A percentile compares a stretch with the other conserved stretches of the same genome.
phyloP scores from a whole-genome alignment of 2,888 invertebrate genomes.

The Anticlea derivata region DNA sequence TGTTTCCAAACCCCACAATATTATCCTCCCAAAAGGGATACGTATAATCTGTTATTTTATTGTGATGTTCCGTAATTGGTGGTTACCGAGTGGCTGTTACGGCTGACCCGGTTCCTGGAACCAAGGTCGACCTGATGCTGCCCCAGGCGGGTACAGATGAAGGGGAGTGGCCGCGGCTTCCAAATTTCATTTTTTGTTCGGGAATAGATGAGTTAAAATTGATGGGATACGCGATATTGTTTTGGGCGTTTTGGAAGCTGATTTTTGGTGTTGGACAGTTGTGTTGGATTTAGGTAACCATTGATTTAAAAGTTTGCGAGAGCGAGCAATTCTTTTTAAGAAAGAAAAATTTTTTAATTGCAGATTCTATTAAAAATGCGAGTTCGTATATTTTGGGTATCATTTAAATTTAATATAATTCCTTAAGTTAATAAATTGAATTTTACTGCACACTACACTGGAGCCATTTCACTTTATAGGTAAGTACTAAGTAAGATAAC shows the following conservation, averaged over 20 bases:
- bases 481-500: too few relatives aligned
- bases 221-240: constrained; percentile 27
- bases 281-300: too few relatives aligned
- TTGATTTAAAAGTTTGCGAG: too few relatives aligned
- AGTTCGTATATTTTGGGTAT: too few relatives aligned
- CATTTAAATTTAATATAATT: too few relatives aligned
- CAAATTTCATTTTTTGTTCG: constrained; percentile 53
- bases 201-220: constrained; percentile 26
- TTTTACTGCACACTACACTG: too few relatives aligned
- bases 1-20: constrained; percentile 14
- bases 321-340: too few relatives aligned
- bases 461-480: too few relatives aligned
- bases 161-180: constrained; percentile 56
- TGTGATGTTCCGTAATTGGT: constrained; percentile 72
- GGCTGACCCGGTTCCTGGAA: constrained; percentile 66
- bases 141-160: constrained; percentile 60
- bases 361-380: too few relatives aligned
- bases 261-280: constrained; percentile 23
- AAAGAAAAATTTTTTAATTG: too few relatives aligned
- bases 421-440: too few relatives aligned
- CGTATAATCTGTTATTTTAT: constrained; percentile 75
- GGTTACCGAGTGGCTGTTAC: constrained; percentile 63
- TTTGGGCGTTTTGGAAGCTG: constrained; percentile 36
- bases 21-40: constrained; percentile 48
- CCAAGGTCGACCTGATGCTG: constrained; percentile 57